Evolutionary conservation across 53 echinoderm and acorn worm genomes (phyloP), one percentile per base, ranked within the genome.

Genomic region (Antedon mediterranea): DNA sequence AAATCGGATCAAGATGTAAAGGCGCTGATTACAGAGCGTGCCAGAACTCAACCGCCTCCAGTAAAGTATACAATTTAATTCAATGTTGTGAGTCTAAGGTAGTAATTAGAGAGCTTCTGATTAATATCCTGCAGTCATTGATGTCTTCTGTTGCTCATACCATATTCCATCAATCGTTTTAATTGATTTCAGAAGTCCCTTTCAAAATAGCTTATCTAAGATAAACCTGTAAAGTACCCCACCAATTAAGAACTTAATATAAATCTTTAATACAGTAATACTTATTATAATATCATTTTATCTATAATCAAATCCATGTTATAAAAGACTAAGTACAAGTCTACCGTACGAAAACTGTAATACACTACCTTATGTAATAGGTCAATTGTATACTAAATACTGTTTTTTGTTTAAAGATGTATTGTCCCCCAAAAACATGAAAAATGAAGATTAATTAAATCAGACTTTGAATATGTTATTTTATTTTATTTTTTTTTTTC

Each of bases 81-180:
- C 57, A 57, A 57, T 57, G 57, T 57, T 57, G n/a, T n/a, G n/a
- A n/a, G n/a, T n/a, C n/a, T n/a, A n/a, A n/a, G 57, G 57, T 57
- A 57, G 57, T 57, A 57, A 57, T 57, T 57, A 57, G 57, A 57
- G 57, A 57, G 3, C 57, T 2, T 6, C 3, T 57, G 57, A 57
- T 57, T 57, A 57, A 57, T 57, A 57, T 11, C 57, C 57, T 1
- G 2, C 2, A 18, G 57, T 18, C 57, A 57, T 57, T 57, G 57
- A 2, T 57, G 57, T 57, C 57, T 57, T 15, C 57, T 11, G 23
- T 57, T 57, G 14, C 57, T 57, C 20, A 57, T 57, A 57, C 11
- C 20, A 57, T 57, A 57, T 6, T 57, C 57, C 23, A 57, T 57
- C 57, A 26, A 57, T 57, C 20, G 15, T 57, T 8, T 57, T 57